Percentiles rank a stretch among this genome's conserved stretches.
Evolutionary conservation across 2,888 invertebrate species (phyloP).

Genomic region (Tetragnatha montana): DNA sequence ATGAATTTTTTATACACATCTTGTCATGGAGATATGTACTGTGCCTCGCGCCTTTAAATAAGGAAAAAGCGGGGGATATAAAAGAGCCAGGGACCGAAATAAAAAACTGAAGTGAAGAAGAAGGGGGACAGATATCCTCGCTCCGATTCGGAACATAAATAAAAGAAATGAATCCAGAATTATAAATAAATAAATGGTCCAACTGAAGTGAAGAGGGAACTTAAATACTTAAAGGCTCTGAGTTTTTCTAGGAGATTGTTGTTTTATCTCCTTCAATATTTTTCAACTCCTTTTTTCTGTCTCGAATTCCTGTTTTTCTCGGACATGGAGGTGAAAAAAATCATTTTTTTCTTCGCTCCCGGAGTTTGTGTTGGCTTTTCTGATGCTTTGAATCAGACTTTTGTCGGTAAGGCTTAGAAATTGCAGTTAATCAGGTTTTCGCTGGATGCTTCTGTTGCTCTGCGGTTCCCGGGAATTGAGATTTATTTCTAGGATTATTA

Average conservation of each 20-base stretch:
- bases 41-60: not conserved
- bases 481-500: not conserved
- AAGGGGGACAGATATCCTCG: constrained; percentile 17
- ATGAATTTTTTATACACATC: constrained; percentile 43
- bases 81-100: constrained; percentile 10
- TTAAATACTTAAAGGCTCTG: constrained; percentile 12
- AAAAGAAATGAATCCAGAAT: constrained; percentile 39
- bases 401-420: not conserved
- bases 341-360: not conserved
- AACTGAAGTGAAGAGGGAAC: not conserved
- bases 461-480: not conserved
- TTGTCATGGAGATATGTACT: constrained; percentile 24
- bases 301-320: not conserved
- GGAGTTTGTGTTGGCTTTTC: not conserved
- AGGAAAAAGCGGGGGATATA: constrained; percentile 10
- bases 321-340: not conserved
- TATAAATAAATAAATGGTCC: constrained; percentile 35
- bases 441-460: not conserved
- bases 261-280: constrained; percentile 37
- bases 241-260: constrained; percentile 14
- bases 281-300: constrained; percentile 5
- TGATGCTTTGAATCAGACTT: not conserved
- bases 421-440: not conserved
- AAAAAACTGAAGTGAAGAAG: not conserved
- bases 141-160: constrained; percentile 35